Percentiles rank a stretch among this genome's conserved stretches.
Conservation (phyloP, 2,888 invertebrate genomes). For the Geophilus truncorum region DNA sequence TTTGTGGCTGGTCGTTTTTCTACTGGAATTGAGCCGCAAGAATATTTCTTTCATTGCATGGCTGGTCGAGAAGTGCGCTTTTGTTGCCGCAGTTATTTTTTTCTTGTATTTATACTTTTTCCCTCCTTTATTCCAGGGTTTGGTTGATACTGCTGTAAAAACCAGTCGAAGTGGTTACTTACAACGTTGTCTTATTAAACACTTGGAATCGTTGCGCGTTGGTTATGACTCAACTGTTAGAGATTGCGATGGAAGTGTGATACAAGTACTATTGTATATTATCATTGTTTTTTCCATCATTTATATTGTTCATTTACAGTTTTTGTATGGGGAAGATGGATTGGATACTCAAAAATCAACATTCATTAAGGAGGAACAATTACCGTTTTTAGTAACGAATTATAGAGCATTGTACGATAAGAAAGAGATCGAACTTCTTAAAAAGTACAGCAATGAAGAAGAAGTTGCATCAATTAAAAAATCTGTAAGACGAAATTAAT, state of each 20-base stretch:
- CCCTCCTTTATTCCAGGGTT: conserved; percentile 72
- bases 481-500: neutral
- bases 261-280: too few species aligned
- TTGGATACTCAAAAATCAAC: conserved; percentile 82
- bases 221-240: conserved; percentile 92
- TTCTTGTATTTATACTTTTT: neutral
- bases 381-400: conserved; percentile 79
- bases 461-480: neutral
- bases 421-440: neutral
- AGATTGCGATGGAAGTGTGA: conserved; percentile 85
- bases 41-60: conserved; percentile 99
- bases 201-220: conserved; percentile 90
- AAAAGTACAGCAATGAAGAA: neutral
- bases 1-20: conserved; percentile 94
- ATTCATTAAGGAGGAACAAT: conserved; percentile 69
- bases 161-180: conserved; percentile 97
- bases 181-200: conserved; percentile 94
- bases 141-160: conserved; percentile 99
- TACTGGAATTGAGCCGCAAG: conserved; percentile 97
- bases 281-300: too few species aligned
- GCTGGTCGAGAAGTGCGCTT: conserved; percentile 86
- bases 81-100: neutral
- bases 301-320: conserved; percentile 56
- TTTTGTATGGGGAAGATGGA: conserved; percentile 89
- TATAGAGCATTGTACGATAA: conserved; percentile 51